Conservation (phyloP, 2,888 invertebrate genomes). For the Conistra vaccinii region DNA sequence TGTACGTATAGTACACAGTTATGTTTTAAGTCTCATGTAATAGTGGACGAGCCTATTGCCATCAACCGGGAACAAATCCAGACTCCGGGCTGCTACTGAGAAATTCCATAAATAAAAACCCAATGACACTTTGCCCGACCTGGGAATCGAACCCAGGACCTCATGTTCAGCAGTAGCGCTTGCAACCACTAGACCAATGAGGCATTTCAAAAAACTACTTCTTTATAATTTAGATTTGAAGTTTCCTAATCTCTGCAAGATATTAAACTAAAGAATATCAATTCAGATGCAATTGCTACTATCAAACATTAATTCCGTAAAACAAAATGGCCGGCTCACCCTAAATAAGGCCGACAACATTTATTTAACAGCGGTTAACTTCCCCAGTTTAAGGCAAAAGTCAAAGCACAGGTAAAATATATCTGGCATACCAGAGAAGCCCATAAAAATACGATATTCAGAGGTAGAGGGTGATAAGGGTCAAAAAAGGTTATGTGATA, state of each 20-base stretch:
- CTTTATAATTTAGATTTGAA: background rate
- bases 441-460: conserved; percentile 45
- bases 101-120: too few species aligned
- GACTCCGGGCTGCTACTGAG: too few species aligned
- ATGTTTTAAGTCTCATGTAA: too few species aligned
- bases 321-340: conserved; percentile 12
- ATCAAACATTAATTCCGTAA: background rate
- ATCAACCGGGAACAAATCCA: too few species aligned
- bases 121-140: too few species aligned
- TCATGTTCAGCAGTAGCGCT: too few species aligned
- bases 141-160: too few species aligned
- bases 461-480: conserved; percentile 43
- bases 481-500: conserved; percentile 47
- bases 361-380: conserved; percentile 48
- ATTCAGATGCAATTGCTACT: conserved; percentile 13
- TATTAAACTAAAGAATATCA: background rate
- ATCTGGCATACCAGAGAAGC: conserved; percentile 24
- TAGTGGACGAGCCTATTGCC: too few species aligned
- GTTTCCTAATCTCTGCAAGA: background rate
- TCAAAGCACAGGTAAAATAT: conserved; percentile 47
- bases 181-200: too few species aligned
- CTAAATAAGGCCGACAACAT: conserved; percentile 14
- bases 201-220: too few species aligned
- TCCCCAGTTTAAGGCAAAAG: conserved; percentile 28
- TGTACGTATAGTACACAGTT: too few species aligned